Percentiles rank a stretch among this genome's conserved stretches.
phyloP scores from a whole-genome alignment of 1,140 invertebrate genomes.

The Rhyzopertha dominica region DNA sequence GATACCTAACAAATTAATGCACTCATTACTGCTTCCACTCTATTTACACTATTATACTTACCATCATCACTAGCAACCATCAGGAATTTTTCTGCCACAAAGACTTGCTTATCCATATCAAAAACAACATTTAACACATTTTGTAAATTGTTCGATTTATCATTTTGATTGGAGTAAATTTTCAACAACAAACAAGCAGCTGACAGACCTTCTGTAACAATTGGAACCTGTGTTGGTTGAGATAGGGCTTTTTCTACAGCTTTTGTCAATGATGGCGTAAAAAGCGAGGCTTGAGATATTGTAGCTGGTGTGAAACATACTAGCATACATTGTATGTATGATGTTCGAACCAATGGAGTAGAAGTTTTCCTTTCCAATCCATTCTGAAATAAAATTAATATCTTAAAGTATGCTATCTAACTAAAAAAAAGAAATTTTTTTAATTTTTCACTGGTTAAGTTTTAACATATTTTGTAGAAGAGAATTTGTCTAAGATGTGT shows the following conservation, averaged over 20 bases:
- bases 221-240: constrained; percentile 57
- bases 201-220: constrained; percentile 74
- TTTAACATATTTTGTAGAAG: too few species aligned
- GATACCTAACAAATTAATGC: too few species aligned
- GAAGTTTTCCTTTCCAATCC: constrained; percentile 73
- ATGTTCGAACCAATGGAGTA: constrained; percentile 68
- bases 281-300: constrained; percentile 46
- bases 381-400: constrained; percentile 52
- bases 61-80: constrained; percentile 61
- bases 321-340: constrained; percentile 71
- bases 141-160: constrained; percentile 53
- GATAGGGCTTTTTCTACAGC: constrained; percentile 65
- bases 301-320: constrained; percentile 56
- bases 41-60: too few species aligned
- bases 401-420: constrained; percentile 12
- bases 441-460: background rate
- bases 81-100: constrained; percentile 75
- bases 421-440: constrained; percentile 4
- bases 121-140: constrained; percentile 64
- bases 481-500: too few species aligned
- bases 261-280: constrained; percentile 59
- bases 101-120: constrained; percentile 72
- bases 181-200: constrained; percentile 70
- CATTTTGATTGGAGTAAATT: constrained; percentile 52
- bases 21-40: too few species aligned